These are phyloP conservation scores for Limnephilus lunatus DNA, from an alignment of 2,888 invertebrate genomes.

Conservation along the genomic window DNA sequence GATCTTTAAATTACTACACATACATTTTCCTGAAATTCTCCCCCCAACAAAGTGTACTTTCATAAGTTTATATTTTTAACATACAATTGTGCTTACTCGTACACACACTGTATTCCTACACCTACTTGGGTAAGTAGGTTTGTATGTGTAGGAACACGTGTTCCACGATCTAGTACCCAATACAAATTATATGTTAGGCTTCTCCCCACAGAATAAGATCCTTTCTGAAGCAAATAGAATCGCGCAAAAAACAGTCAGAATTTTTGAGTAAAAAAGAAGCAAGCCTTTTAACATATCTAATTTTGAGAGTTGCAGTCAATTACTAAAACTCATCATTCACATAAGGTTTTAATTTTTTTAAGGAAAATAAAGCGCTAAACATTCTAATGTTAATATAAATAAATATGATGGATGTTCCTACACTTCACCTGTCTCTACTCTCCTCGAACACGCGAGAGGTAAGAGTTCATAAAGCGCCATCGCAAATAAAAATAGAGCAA, in stretches of 20 bases:
- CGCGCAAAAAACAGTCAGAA: too few species aligned
- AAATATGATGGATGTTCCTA: background rate
- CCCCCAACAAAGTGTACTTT: background rate
- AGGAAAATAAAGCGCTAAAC: background rate
- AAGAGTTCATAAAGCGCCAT: conserved; percentile 36
- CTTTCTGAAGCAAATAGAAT: background rate
- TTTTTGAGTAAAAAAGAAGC: background rate
- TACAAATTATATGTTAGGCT: background rate
- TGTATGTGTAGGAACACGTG: background rate
- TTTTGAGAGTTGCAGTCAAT: background rate
- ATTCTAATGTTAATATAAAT: background rate
- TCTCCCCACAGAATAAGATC: background rate
- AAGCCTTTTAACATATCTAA: background rate
- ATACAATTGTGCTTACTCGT: too few species aligned
- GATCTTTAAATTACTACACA: background rate
- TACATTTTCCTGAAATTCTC: background rate
- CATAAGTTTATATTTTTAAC: background rate
- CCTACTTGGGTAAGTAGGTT: background rate
- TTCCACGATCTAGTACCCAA: background rate
- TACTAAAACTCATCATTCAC: background rate
- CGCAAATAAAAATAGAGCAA: conserved; percentile 46
- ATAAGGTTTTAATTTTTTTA: background rate
- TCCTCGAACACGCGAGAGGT: background rate
- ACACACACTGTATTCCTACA: too few species aligned
- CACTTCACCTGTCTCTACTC: background rate